Evolutionary conservation across 2,113 vertebrate species (phyloP).

Genomic region (Scalopus aquaticus): DNA sequence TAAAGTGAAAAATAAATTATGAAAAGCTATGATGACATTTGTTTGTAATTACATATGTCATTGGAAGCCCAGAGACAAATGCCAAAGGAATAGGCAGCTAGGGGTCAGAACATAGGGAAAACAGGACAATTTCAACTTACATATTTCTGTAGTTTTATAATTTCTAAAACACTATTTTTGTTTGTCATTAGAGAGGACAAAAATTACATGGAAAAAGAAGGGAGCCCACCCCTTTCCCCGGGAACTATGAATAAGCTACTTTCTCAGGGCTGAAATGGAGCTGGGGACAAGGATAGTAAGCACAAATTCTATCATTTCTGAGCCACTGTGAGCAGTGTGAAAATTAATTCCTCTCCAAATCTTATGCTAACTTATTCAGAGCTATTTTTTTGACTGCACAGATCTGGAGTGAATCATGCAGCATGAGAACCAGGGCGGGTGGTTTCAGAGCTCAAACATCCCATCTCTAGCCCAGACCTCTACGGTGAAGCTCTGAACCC

Average conservation of each 20-base stretch:
- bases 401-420: neutral
- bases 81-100: neutral
- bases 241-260: neutral
- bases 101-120: neutral
- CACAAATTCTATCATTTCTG: neutral
- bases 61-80: neutral
- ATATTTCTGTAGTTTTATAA: neutral
- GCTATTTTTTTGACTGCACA: neutral
- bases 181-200: neutral
- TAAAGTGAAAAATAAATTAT: neutral
- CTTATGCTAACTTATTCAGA: neutral
- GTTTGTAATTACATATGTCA: neutral
- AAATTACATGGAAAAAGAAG: neutral
- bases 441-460: neutral
- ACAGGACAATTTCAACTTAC: neutral
- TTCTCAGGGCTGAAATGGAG: neutral
- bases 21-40: neutral
- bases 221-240: neutral
- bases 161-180: neutral
- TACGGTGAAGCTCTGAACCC: neutral
- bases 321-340: neutral
- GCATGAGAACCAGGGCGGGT: neutral
- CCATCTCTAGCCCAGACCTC: neutral
- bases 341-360: neutral
- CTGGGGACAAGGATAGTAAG: neutral